phyloP scores from a whole-genome alignment of 2,888 invertebrate species.

The Lasius platythorax region DNA sequence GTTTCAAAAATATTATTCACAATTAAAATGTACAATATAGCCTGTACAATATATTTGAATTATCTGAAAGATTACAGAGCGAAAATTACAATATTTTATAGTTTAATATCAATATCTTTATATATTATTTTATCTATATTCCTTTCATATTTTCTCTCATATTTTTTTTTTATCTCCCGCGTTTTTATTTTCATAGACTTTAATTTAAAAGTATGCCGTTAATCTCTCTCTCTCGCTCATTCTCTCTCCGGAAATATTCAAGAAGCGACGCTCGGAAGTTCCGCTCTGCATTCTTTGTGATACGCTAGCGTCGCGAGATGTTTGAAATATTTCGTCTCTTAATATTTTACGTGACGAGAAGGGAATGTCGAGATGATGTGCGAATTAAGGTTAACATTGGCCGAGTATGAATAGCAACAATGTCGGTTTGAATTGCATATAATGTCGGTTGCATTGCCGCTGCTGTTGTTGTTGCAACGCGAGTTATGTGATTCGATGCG shows the following conservation, averaged over 20 bases:
- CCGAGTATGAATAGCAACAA: slow-evolving; percentile 5
- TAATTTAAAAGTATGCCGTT: slow-evolving; percentile 34
- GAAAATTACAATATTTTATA: not conserved
- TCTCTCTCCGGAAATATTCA: not conserved
- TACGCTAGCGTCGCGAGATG: not conserved
- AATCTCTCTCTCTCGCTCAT: not conserved
- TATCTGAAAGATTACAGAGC: not conserved
- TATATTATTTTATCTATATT: not conserved
- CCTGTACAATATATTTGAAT: not conserved
- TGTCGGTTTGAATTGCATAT: slow-evolving; percentile 23
- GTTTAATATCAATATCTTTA: slow-evolving; percentile 11
- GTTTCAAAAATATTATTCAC: not conserved
- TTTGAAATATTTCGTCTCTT: slow-evolving; percentile 34
- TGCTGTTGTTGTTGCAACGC: not conserved
- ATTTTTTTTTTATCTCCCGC: not conserved
- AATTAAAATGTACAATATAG: not conserved
- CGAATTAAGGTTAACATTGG: slow-evolving; percentile 31
- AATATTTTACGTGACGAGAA: slow-evolving; percentile 54
- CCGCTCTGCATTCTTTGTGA: slow-evolving; percentile 1
- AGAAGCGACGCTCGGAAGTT: slow-evolving; percentile 9
- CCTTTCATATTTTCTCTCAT: not conserved
- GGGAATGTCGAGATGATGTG: slow-evolving; percentile 8
- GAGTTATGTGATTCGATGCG: not conserved
- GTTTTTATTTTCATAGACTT: not conserved
- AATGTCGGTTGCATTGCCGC: not conserved